Conservation (phyloP, 2,888 invertebrate genomes). For the Cheilosia urbana region DNA sequence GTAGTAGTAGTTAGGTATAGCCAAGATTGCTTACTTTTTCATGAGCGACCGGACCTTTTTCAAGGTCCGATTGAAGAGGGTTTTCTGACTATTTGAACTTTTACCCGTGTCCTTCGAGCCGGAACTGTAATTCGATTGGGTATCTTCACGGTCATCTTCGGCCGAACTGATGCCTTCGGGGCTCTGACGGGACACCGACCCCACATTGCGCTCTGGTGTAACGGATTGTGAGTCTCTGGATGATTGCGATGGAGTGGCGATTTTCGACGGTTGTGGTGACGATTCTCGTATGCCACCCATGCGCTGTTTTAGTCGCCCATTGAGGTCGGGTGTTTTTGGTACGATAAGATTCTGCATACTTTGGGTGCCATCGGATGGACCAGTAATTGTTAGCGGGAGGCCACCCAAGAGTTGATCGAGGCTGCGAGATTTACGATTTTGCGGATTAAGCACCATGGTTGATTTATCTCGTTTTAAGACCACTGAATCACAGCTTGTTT, state of each 20-base stretch:
- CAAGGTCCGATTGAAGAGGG: conserved; percentile 93
- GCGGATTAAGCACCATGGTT: conserved; percentile 78
- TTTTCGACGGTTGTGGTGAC: conserved; percentile 52
- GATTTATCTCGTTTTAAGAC: conserved; percentile 81
- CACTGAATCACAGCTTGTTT: conserved; percentile 55
- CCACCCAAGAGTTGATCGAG: conserved; percentile 87
- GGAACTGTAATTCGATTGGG: conserved; percentile 78
- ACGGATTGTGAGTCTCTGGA: conserved; percentile 80
- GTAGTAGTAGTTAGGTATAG: conserved; percentile 68
- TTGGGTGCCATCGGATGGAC: conserved; percentile 81
- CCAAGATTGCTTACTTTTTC: conserved; percentile 83
- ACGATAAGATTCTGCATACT: conserved; percentile 82
- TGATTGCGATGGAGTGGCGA: conserved; percentile 63
- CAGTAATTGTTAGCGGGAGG: conserved; percentile 81
- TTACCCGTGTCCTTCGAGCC: conserved; percentile 76
- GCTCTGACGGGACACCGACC: conserved; percentile 79
- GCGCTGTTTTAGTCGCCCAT: conserved; percentile 66
- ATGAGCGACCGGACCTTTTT: conserved; percentile 92
- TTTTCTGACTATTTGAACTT: conserved; percentile 83
- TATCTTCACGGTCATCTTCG: conserved; percentile 82
- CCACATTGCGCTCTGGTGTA: conserved; percentile 79
- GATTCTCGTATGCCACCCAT: conserved; percentile 56
- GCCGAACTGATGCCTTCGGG: conserved; percentile 83
- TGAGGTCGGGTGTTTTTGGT: conserved; percentile 78
- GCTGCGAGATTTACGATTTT: conserved; percentile 86